phyloP scores from a whole-genome alignment of 2,888 invertebrate species.

The Tetranychus truncatus region DNA sequence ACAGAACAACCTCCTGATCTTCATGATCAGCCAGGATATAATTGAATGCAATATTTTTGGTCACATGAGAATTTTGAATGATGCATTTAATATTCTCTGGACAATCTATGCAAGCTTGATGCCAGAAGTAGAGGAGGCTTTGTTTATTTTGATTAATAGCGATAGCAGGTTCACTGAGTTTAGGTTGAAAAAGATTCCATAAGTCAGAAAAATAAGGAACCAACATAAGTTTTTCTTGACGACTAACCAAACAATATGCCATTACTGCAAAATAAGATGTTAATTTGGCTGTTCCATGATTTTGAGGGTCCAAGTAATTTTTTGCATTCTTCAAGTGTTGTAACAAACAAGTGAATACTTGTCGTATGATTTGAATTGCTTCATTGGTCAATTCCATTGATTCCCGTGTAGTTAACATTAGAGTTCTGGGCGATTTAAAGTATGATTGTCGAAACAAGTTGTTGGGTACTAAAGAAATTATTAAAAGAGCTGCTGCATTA shows the following conservation, averaged over 20 bases:
- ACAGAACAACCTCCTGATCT: slow-evolving; percentile 81
- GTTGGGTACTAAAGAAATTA: slow-evolving; percentile 76
- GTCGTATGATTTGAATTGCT: slow-evolving; percentile 19
- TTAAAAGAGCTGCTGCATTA: slow-evolving; percentile 65
- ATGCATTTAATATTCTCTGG: slow-evolving; percentile 77
- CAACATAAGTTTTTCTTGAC: slow-evolving; percentile 81
- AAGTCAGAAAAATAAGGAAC: slow-evolving; percentile 75
- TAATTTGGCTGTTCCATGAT: slow-evolving; percentile 73
- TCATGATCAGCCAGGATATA: slow-evolving; percentile 90
- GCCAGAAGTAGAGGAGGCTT: slow-evolving; percentile 76
- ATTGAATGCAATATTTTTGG: slow-evolving; percentile 86
- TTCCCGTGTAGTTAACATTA: slow-evolving; percentile 16
- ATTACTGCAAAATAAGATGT: slow-evolving; percentile 80
- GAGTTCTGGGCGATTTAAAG: slow-evolving; percentile 33
- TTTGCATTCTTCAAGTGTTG: slow-evolving; percentile 18
- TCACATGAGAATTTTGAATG: slow-evolving; percentile 64
- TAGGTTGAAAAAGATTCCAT: slow-evolving; percentile 86
- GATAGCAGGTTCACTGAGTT: slow-evolving; percentile 78
- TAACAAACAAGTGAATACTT: slow-evolving; percentile 19
- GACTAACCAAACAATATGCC: slow-evolving; percentile 73
- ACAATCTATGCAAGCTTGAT: slow-evolving; percentile 76
- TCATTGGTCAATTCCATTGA: slow-evolving; percentile 16
- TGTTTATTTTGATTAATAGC: slow-evolving; percentile 90
- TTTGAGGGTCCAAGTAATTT: slow-evolving; percentile 32
- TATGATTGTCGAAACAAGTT: slow-evolving; percentile 74